phyloP scores from a whole-genome alignment of 2,797 vertebrate genomes.

The Sebastolobus altivelis region DNA sequence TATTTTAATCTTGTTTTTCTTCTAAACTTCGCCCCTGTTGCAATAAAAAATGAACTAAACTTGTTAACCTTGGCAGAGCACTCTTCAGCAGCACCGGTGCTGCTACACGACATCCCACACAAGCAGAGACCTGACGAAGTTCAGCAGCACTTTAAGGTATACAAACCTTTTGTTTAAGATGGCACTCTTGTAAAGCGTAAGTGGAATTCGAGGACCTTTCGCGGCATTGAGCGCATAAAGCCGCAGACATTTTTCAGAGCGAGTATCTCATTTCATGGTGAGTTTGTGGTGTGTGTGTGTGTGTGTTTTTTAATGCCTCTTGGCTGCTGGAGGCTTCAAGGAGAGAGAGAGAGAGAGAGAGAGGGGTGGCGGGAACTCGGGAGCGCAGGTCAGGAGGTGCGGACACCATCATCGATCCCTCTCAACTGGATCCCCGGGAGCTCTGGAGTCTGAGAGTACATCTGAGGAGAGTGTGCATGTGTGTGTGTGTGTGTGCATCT shows the following conservation, averaged over 20 bases:
- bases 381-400: conserved; percentile 54
- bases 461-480: conserved; percentile 21
- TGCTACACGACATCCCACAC: conserved; percentile 12
- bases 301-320: conserved; percentile 15
- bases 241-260: conserved; percentile 44
- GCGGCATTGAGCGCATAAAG: conserved; percentile 33
- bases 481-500: not conserved
- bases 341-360: no score
- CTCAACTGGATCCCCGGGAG: conserved; percentile 60
- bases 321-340: conserved; percentile 18
- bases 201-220: conserved; percentile 60
- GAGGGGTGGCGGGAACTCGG: conserved; percentile 26
- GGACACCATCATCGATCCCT: conserved; percentile 66
- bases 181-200: conserved; percentile 27
- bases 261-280: conserved; percentile 53
- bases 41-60: conserved; percentile 28
- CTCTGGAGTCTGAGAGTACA: conserved; percentile 45
- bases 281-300: conserved; percentile 26
- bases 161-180: conserved; percentile 51
- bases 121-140: conserved; percentile 28
- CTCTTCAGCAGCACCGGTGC: conserved; percentile 6
- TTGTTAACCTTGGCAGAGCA: conserved; percentile 34
- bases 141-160: conserved; percentile 32
- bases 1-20: conserved; percentile 28
- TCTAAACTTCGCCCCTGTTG: not conserved